phyloP scores from a whole-genome alignment of 2,113 vertebrate genomes.

The Tursiops truncatus region DNA sequence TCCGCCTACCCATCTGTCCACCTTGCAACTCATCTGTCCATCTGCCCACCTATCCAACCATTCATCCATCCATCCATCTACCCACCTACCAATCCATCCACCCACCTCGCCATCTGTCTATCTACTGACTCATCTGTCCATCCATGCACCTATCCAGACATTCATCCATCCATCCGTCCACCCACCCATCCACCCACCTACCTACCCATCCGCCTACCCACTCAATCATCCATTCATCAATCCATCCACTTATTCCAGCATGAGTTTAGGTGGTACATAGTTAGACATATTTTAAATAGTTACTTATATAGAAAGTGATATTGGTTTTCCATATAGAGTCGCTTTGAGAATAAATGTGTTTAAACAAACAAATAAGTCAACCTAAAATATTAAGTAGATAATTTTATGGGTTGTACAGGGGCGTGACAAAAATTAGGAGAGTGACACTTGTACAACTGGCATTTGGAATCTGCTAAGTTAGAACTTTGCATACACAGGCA shows the following conservation, averaged over 20 bases:
- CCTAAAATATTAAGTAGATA: background rate
- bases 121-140: accelerated
- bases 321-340: background rate
- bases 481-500: accelerated
- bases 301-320: background rate
- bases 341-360: background rate
- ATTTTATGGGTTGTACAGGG: background rate
- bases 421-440: background rate
- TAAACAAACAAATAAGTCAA: background rate
- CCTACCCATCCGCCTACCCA: background rate
- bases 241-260: background rate
- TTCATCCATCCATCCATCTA: background rate
- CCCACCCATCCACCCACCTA: background rate
- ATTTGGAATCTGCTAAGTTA: accelerated
- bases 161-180: no score
- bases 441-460: accelerated
- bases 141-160: accelerated
- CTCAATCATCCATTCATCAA: background rate
- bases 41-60: no score
- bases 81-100: background rate
- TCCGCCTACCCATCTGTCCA: background rate
- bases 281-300: background rate
- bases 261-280: background rate
- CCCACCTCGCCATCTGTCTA: accelerated
- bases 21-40: no score